phyloP scores from a whole-genome alignment of 2,113 vertebrate genomes.

The Noturus placidus region DNA sequence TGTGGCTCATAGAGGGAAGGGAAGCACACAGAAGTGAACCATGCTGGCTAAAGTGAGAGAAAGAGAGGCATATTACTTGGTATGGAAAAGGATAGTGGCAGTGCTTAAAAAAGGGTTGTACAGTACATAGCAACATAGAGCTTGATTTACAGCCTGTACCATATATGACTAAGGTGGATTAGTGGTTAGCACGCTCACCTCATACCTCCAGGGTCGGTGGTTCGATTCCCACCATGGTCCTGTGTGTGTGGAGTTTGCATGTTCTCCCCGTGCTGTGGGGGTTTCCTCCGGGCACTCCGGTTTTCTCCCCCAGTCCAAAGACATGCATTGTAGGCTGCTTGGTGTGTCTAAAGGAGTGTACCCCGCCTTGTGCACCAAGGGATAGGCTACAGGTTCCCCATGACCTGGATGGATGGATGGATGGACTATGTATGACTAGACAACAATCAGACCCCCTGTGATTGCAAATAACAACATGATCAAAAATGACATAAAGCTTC shows the following conservation, averaged over 20 bases:
- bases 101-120: not conserved
- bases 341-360: no score
- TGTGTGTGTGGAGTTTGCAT: no score
- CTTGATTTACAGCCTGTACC: constrained; percentile 1
- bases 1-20: not conserved
- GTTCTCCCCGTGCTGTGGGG: no score
- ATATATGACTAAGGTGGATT: not conserved
- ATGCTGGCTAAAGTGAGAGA: not conserved
- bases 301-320: no score
- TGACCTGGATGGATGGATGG: no score
- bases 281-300: no score
- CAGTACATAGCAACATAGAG: not conserved
- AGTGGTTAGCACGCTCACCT: no score
- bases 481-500: not conserved
- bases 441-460: not conserved
- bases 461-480: not conserved
- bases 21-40: not conserved
- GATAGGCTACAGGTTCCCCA: no score
- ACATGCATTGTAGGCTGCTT: no score
- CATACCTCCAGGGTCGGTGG: no score
- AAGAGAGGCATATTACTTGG: constrained; percentile 1
- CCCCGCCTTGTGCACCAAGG: no score
- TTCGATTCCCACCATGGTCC: no score
- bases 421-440: not conserved
- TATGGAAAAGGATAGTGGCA: not conserved